phyloP scores from a whole-genome alignment of 2,113 vertebrate genomes.

The Gambusia holbrooki region DNA sequence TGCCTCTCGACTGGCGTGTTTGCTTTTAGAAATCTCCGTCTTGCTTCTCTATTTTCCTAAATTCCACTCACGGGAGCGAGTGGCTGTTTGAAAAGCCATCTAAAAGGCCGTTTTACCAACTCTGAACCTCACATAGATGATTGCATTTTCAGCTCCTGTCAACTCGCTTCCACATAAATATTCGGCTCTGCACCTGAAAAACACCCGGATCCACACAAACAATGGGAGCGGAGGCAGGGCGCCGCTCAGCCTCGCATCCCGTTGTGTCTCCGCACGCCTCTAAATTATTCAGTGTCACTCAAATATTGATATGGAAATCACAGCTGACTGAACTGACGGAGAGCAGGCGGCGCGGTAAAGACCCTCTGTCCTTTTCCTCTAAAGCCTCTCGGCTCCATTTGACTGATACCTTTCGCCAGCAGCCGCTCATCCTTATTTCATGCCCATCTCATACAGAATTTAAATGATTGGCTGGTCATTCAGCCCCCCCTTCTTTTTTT shows the following conservation, averaged over 20 bases:
- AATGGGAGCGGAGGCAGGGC: slow-evolving; percentile 63
- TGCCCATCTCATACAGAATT: slow-evolving; percentile 50
- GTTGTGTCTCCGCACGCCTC: slow-evolving; percentile 79
- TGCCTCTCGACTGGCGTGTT: neutral
- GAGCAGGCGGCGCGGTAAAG: slow-evolving; percentile 54
- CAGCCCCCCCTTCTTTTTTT: neutral
- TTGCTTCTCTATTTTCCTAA: slow-evolving; percentile 4
- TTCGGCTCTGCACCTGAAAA: slow-evolving; percentile 46
- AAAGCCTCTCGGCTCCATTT: slow-evolving; percentile 49
- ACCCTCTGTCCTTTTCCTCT: slow-evolving; percentile 46
- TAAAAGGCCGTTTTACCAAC: slow-evolving; percentile 41
- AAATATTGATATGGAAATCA: slow-evolving; percentile 88
- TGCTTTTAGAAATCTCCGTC: slow-evolving; percentile 22
- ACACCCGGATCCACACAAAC: slow-evolving; percentile 51
- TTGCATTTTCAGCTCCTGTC: slow-evolving; percentile 65
- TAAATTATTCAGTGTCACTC: slow-evolving; percentile 85
- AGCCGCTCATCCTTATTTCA: slow-evolving; percentile 64
- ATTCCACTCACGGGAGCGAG: slow-evolving; percentile 18
- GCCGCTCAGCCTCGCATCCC: slow-evolving; percentile 75
- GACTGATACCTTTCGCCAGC: slow-evolving; percentile 57
- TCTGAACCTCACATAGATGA: slow-evolving; percentile 49
- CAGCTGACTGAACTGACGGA: slow-evolving; percentile 76
- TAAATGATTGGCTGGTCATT: slow-evolving; percentile 21
- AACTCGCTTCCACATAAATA: slow-evolving; percentile 58
- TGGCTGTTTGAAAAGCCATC: slow-evolving; percentile 39